Evolutionary conservation across 2,113 vertebrate species (phyloP).

Genomic region (Pteropus alecto): DNA sequence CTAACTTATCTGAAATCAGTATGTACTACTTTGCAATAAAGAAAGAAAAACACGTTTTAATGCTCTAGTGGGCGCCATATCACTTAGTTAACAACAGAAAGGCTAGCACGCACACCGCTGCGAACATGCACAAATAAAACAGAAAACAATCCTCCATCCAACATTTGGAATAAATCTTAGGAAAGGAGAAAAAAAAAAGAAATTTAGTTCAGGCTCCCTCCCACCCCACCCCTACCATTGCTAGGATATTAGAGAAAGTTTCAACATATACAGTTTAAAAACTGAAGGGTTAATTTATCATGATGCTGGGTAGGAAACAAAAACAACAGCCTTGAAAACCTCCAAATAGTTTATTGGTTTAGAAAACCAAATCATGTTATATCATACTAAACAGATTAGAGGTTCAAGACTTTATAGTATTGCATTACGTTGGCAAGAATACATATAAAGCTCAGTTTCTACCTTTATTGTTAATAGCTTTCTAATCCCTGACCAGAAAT

Average conservation of each 20-base stretch:
- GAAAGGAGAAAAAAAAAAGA: constrained; percentile 9
- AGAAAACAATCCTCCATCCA: neutral
- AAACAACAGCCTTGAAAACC: constrained; percentile 58
- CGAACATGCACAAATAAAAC: neutral
- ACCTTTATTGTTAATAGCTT: constrained; percentile 82
- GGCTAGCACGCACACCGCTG: neutral
- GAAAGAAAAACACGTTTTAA: constrained; percentile 11
- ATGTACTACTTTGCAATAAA: neutral
- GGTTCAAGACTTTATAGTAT: constrained; percentile 68
- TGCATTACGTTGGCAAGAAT: constrained; percentile 76
- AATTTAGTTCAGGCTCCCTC: neutral
- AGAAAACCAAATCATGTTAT: constrained; percentile 81
- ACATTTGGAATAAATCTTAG: neutral
- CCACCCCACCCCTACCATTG: neutral
- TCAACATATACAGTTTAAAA: constrained; percentile 66
- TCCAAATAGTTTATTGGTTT: constrained; percentile 77
- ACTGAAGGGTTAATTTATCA: constrained; percentile 79
- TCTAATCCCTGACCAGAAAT: constrained; percentile 84
- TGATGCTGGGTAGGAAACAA: neutral
- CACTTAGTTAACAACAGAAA: neutral
- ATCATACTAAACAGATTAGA: constrained; percentile 80
- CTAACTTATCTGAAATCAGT: neutral
- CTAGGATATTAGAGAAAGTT: constrained; percentile 65
- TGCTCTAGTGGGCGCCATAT: neutral
- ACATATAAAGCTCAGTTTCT: constrained; percentile 75